These are phyloP conservation scores for Microplitis demolitor DNA, from an alignment of 1,140 invertebrate genomes.

Conservation along the genomic window DNA sequence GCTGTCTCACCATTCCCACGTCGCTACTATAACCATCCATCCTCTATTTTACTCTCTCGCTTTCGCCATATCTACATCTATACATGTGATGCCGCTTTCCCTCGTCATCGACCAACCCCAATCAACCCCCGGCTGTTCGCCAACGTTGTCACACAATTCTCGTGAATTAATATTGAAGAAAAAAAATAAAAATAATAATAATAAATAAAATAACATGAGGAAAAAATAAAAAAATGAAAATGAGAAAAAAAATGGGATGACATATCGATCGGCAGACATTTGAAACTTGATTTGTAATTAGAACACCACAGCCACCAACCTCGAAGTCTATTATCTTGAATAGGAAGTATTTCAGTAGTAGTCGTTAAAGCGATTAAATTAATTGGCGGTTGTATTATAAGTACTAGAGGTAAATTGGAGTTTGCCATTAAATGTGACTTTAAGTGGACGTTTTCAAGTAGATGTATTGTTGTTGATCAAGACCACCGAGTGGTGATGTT, in stretches of 20 bases:
- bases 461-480: background rate
- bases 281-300: background rate
- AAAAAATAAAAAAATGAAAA: background rate
- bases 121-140: conserved; percentile 7
- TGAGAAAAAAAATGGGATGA: background rate
- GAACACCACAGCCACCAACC: background rate
- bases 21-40: conserved; percentile 2
- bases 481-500: no score
- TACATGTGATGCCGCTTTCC: background rate
- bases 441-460: background rate
- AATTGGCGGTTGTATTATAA: conserved; percentile 4
- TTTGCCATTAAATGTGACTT: background rate
- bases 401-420: conserved; percentile 2
- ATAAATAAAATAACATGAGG: background rate
- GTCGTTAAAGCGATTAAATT: conserved; percentile 9
- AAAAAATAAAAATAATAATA: background rate
- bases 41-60: background rate
- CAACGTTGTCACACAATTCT: background rate
- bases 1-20: conserved; percentile 2
- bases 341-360: background rate
- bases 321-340: background rate
- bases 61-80: background rate
- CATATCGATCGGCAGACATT: background rate
- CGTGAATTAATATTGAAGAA: conserved; percentile 18
- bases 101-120: conserved; percentile 19